Evolutionary conservation across 2,797 vertebrate species (phyloP).

Genomic region (Dicrostonyx torquatus): DNA sequence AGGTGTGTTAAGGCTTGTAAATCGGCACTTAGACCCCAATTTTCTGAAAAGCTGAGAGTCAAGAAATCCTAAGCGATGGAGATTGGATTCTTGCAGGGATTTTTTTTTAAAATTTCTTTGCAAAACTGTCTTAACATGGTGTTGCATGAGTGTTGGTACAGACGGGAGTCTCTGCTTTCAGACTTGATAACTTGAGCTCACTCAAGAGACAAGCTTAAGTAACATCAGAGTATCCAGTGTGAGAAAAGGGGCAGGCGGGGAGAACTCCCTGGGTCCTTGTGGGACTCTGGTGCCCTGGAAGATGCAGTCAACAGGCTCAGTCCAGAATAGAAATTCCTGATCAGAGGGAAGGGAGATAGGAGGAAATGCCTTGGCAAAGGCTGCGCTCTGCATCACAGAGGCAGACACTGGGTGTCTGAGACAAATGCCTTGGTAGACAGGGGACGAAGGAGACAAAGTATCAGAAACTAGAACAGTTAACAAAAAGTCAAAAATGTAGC

Average conservation of each 20-base stretch:
- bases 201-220: background rate
- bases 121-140: background rate
- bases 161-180: background rate
- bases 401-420: too few relatives aligned
- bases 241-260: background rate
- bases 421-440: background rate
- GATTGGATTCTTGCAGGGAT: background rate
- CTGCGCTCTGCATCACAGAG: background rate
- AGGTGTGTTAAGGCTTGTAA: background rate
- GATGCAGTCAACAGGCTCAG: too few relatives aligned
- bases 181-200: slow-evolving; percentile 4
- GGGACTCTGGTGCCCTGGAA: background rate
- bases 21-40: background rate
- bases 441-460: background rate
- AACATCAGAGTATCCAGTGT: rapidly evolving
- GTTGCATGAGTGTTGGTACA: background rate
- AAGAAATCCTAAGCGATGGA: background rate
- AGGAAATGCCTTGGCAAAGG: too few relatives aligned
- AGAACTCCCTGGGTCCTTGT: background rate
- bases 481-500: background rate
- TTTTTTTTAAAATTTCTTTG: background rate
- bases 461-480: background rate
- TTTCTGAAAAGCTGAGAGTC: slow-evolving; percentile 37
- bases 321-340: background rate
- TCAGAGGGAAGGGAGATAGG: background rate